These are phyloP conservation scores for Tarsius wallacei DNA, from an alignment of 2,797 vertebrate genomes.

Conservation along the genomic window DNA sequence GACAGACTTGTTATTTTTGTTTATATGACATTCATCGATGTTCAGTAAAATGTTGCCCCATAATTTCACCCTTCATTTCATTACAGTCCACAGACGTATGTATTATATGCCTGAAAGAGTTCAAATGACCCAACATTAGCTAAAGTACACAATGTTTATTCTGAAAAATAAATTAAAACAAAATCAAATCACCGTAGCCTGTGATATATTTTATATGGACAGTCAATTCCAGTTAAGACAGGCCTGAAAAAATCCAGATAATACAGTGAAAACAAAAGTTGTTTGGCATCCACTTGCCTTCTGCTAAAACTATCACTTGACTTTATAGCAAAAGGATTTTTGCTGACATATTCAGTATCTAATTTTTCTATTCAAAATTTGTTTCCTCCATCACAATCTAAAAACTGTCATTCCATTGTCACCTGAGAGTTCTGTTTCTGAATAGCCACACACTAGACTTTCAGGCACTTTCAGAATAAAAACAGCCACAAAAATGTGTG, in stretches of 20 bases:
- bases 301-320: background rate
- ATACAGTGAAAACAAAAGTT: constrained; percentile 12
- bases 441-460: background rate
- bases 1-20: constrained; percentile 68
- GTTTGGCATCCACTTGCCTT: background rate
- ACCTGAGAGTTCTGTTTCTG: background rate
- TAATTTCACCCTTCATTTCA: constrained; percentile 54
- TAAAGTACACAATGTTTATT: background rate
- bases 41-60: constrained; percentile 8
- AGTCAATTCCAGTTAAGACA: constrained; percentile 12
- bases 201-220: constrained; percentile 1
- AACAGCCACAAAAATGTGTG: background rate
- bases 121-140: background rate
- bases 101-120: background rate
- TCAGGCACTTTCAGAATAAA: background rate
- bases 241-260: background rate
- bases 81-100: background rate
- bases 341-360: background rate
- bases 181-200: background rate
- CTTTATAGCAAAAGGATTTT: background rate
- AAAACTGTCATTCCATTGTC: background rate
- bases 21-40: constrained; percentile 15
- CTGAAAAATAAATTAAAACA: background rate
- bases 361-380: constrained; percentile 42
- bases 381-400: background rate